These are phyloP conservation scores for Cassiopea andromeda DNA, from an alignment of 30 jellyfish, hydroid and myxozoan genomes.

Conservation along the genomic window DNA sequence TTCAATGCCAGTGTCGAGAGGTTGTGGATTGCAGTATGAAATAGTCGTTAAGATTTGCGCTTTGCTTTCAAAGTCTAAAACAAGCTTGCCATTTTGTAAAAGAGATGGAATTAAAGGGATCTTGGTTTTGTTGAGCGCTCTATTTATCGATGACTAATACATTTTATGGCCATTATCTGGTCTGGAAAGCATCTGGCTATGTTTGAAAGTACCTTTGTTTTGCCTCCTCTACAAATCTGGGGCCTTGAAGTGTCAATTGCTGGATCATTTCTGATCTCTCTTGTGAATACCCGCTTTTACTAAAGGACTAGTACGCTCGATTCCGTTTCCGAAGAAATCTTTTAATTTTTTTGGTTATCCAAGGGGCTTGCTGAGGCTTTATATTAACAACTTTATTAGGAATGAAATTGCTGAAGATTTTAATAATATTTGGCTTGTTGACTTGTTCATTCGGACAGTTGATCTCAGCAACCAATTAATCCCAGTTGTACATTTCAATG, in stretches of 20 bases:
- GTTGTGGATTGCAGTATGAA: slow-evolving; percentile 59
- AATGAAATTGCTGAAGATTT: slow-evolving; percentile 50
- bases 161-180: background rate
- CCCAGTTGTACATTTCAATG: slow-evolving; percentile 29
- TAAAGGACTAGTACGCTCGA: slow-evolving; percentile 36
- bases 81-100: slow-evolving; percentile 31
- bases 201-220: slow-evolving; percentile 2
- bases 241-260: slow-evolving; percentile 22
- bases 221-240: slow-evolving; percentile 10
- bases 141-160: background rate
- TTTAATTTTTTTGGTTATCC: slow-evolving; percentile 63
- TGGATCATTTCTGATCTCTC: slow-evolving; percentile 30
- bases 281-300: slow-evolving; percentile 50
- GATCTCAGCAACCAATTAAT: background rate
- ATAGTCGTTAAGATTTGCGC: slow-evolving; percentile 60
- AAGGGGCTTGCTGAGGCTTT: slow-evolving; percentile 39
- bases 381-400: slow-evolving; percentile 37
- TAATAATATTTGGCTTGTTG: slow-evolving; percentile 21
- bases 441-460: slow-evolving; percentile 46
- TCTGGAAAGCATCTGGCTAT: slow-evolving; percentile 17
- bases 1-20: slow-evolving; percentile 47
- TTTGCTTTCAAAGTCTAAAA: slow-evolving; percentile 29
- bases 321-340: slow-evolving; percentile 29
- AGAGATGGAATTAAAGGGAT: slow-evolving; percentile 58
- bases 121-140: slow-evolving; percentile 49